Base-by-base conservation (phyloP, 1,140 invertebrate species). In the Leguminivora glycinivorella region DNA sequence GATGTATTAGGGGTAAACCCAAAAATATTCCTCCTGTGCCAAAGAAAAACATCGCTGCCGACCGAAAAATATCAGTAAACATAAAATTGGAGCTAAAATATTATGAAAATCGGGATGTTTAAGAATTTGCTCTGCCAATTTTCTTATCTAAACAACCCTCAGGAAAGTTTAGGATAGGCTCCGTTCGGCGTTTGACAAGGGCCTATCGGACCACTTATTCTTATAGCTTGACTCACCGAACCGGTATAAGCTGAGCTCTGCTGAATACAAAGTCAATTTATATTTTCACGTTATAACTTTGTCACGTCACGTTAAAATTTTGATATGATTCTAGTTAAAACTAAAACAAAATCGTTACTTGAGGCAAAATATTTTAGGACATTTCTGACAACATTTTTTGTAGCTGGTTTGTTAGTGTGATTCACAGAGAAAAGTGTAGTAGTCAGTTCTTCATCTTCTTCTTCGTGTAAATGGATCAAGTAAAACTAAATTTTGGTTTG, bases 61-160 rank as follows among this genome's bases (percentile, higher is more conserved):
- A 26, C 14, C 25, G n/a, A 63, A 63, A 29, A 29, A 60, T 63
- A 17, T 29, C 26, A 52, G 9, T 31, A 63, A 63, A 63, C 26
- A 63, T 63, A 63, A 63, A 31, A 63, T 29, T 63, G 14, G 7
- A 29, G 29, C 58, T 17, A 31, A 63, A 63, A 17, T 31, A 25
- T 31, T 63, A 63, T 63, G 26, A 63, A 63, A 63, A 63, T 63
- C 58, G 58, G 24, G 56, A 31, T 63, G 26, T 25, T 63, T 34
- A 63, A 63, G 58, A 63, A 29, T 63, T 63, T 19, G 26, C 58
- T 26, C 58, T 0, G 58, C 58, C 58, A 63, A 63, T 63, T 63
- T 63, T 63, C 25, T 63, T 63, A 63, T 63, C 58, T 63, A 63
- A 63, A 63, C n/a, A 63, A 63, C 58, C 58, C 58, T 63, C 58